Base-by-base conservation (phyloP, 2,888 invertebrate genomes). In the Drosophila meridiana region DNA sequence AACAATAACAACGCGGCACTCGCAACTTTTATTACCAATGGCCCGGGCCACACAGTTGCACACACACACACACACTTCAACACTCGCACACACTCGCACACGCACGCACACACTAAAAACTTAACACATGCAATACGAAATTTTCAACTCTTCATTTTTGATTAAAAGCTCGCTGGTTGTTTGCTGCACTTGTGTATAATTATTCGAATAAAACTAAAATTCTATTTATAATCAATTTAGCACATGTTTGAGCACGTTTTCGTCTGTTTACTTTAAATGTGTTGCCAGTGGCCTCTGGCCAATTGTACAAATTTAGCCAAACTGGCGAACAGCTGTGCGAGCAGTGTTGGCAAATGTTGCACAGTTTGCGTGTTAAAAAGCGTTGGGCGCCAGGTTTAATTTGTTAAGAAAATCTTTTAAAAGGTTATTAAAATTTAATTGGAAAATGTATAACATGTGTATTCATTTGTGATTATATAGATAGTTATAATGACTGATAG, bases 281-380 rank as follows among this genome's bases (percentile, higher is more conserved):
- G 40, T 42, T 47, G 43, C 45, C 42, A 45, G 40, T 48, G 61
- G 63, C 64, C 64, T 30, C 57, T 57, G 63, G 76, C 77, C 77
- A 75, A 79, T 63, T 64, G 60, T 55, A 60, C 38, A 4, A 62
- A 67, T 64, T 79, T 75, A 71, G 64, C 76, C 61, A 75, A 78
- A 71, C 71, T 79, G 63, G 13, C 20, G 34, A 65, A 62, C 77
- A 78, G 77, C 77, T 78, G 77, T 20, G 14, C 6, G 43, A 8
- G 11, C 53, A 78, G 78, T 80, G 80, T 62, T 78, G 71, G 43
- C 11, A 40, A 78, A 59, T 32, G 50, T 11, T 30, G 30, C 14
- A 0, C 3, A 11, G 26, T 1, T 50, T 40, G 61, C 42, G 48
- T 59, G 55, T 42, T 61, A 47, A 14, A 47, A 20, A 47, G 42